Base-by-base conservation (phyloP, 2,797 vertebrate species). In the Adelosebastes latens region DNA sequence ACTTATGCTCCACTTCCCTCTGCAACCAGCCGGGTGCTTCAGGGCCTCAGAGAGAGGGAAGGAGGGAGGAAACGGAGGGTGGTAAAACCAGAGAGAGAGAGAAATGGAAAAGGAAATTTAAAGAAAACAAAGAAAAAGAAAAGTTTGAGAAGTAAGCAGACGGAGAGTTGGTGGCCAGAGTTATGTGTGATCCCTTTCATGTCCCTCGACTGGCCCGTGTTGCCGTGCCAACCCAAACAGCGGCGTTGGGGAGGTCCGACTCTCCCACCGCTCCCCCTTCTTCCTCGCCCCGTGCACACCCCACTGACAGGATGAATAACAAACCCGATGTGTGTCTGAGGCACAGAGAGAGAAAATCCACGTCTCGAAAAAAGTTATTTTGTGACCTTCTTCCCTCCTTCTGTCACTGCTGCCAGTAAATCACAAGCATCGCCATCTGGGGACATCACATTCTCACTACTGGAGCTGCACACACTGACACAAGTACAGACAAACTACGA, bases 141-240 rank as follows among this genome's bases (percentile, higher is more conserved):
- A 87, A 86, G 87, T 91, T 86, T 59, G 55, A 83, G 75, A 87
- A 66, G 81, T 70, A 75, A 65, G 70, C 72, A 89, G 80, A 82
- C 24, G 31, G 79, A 75, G 55, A 87, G 75, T 69, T 86, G 81
- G 89, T 87, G 90, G 83, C 89, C 70, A 83, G 81, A 85, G 87
- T 83, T 91, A 84, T 92, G 88, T 84, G 75, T 72, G 84, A 89
- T 86, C 82, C 56, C 87, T 94, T 94, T 95, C 89, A 93, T 91
- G 92, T 94, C 90, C 89, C 87, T 83, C 12, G 67, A 87, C 90
- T 81, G 88, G 87, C 83, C 82, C n/a, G 49, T 53, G 89, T 85
- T 88, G 85, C 90, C 8, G 72, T 88, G 94, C 93, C 94, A 95
- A 94, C 90, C 81, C 85, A 95, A 95, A 94, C 92, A 94, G 83